These are phyloP conservation scores for Sebastes paucispinis DNA, from an alignment of 2,797 vertebrate genomes.

Conservation along the genomic window DNA sequence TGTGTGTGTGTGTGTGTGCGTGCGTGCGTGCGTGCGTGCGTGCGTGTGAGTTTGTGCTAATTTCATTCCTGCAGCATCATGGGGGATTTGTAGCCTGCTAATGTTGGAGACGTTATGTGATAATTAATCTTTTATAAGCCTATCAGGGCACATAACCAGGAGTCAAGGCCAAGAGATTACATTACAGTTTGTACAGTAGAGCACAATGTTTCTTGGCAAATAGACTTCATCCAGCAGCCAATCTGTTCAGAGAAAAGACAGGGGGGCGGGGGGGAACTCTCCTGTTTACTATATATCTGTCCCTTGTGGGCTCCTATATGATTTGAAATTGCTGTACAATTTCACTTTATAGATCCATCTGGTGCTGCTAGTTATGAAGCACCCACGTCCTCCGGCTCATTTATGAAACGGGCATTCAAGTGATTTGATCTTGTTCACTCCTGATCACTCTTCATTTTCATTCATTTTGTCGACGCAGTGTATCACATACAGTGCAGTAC, in stretches of 20 bases:
- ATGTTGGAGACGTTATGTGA: conserved; percentile 58
- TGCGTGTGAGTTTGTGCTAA: neutral
- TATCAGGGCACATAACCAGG: conserved; percentile 56
- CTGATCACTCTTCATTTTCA: neutral
- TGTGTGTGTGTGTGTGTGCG: neutral
- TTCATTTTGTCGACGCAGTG: neutral
- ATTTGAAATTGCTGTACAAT: conserved; percentile 36
- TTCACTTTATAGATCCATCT: conserved; percentile 42
- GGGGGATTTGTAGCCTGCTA: conserved; percentile 37
- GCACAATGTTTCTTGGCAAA: conserved; percentile 67
- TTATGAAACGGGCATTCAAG: conserved; percentile 33
- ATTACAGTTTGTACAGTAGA: conserved; percentile 64
- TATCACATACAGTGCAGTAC: neutral
- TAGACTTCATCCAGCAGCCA: conserved; percentile 49
- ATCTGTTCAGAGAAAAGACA: conserved; percentile 41
- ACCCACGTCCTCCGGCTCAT: conserved; percentile 26
- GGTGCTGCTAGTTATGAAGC: conserved; percentile 14
- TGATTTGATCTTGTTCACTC: conserved; percentile 32
- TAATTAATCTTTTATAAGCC: conserved; percentile 71
- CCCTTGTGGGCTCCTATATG: conserved; percentile 21
- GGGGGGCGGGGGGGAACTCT: neutral
- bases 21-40: neutral
- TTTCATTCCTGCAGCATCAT: conserved; percentile 20
- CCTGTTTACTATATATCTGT: conserved; percentile 15
- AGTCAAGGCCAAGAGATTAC: conserved; percentile 59